Evolutionary conservation across 2,888 invertebrate species (phyloP), one percentile per base, ranked within the genome.

Genomic region (Thymelicus acteon): DNA sequence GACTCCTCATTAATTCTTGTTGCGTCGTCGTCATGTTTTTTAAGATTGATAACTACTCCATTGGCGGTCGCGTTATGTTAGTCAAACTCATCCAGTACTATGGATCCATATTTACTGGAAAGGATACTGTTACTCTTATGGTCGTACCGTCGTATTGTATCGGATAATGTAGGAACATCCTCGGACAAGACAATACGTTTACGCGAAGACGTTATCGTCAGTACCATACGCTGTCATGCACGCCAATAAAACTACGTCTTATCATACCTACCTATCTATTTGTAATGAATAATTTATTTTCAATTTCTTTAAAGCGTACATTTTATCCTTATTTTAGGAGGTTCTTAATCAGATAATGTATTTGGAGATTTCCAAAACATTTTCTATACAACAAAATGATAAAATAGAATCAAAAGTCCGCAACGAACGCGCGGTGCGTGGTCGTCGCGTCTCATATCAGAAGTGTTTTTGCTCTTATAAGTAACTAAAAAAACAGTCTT

Each of bases 301-400:
- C 87, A 90, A 92, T 91, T 92, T 93, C 91, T 89, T 93, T 93
- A 93, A 93, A 93, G 93, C 93, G 93, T 93, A 93, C 91, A 92
- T 91, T 93, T 93, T 92, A 92, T 93, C 85, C 90, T 92, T 92
- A 92, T 82, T 83, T 86, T 90, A 91, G 87, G 87, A 92, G 88
- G 88, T 91, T 84, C 92, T 90, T 90, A 91, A 82, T 79, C 83
- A 84, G 86, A 88, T 87, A 88, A 87, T 78, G 78, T 40, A 58
- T 70, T 70, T 60, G 60, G 70, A 70, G 83, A 85, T 84, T 74
- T 76, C 79, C 73, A 77, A 83, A 85, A 85, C 84, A 81, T 82
- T 78, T 80, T 79, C 78, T 79, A 83, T 76, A 71, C 82, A 78
- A 80, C 78, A 87, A 85, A 86, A 78, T 66, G 44, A 82, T 71